phyloP scores from a whole-genome alignment of 1,140 invertebrate genomes.

The Epicauta chinensis region DNA sequence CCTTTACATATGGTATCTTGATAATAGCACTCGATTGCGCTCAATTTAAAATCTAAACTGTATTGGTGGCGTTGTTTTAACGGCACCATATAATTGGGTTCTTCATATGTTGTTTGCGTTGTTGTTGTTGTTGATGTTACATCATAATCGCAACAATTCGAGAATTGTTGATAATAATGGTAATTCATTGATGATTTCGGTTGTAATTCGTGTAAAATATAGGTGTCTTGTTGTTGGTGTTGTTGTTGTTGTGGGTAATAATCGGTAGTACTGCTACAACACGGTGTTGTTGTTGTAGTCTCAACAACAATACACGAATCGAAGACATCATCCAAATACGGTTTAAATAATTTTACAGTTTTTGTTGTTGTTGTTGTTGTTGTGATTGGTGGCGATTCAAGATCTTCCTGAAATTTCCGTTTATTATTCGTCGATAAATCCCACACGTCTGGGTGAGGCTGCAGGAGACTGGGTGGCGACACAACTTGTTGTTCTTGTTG shows the following conservation, averaged over 20 bases:
- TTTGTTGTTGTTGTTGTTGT: slow-evolving; percentile 30
- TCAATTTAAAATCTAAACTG: slow-evolving; percentile 49
- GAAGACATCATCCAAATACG: slow-evolving; percentile 54
- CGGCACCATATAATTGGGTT: slow-evolving; percentile 12
- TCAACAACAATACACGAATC: not conserved
- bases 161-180: slow-evolving; percentile 16
- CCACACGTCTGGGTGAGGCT: slow-evolving; percentile 43
- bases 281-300: not conserved
- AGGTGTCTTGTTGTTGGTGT: slow-evolving; percentile 35
- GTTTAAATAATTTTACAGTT: slow-evolving; percentile 61
- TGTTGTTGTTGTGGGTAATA: slow-evolving; percentile 20
- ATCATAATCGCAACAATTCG: not conserved
- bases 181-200: slow-evolving; percentile 21
- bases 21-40: slow-evolving; percentile 48
- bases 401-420: slow-evolving; percentile 25
- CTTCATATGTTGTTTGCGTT: slow-evolving; percentile 21
- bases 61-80: slow-evolving; percentile 41
- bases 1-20: slow-evolving; percentile 48
- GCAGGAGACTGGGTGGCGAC: slow-evolving; percentile 45
- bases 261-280: slow-evolving; percentile 13
- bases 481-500: slow-evolving; percentile 38
- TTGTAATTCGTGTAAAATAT: slow-evolving; percentile 35
- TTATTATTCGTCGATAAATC: slow-evolving; percentile 46
- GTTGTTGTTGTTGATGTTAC: slow-evolving; percentile 1
- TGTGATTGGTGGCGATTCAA: slow-evolving; percentile 22